Evolutionary conservation across 2,113 vertebrate species (phyloP), one percentile per base, ranked within the genome.

Genomic region (Copsychus sechellarum): DNA sequence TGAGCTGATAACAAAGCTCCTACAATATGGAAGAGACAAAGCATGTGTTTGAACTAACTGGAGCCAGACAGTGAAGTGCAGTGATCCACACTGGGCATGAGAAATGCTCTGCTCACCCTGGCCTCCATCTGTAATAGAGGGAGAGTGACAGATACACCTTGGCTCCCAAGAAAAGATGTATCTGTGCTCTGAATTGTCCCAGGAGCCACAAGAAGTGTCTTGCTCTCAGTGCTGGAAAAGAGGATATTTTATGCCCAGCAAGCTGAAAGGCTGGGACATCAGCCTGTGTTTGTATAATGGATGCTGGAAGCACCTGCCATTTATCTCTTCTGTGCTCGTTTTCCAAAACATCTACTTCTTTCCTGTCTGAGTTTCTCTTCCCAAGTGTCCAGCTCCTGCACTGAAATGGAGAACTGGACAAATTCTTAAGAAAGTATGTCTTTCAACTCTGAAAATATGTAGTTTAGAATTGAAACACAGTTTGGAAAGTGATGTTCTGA

Each of bases 41-140:
- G 18, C 0, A 0, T 6, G 14, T 1, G 2, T 80, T 74, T 73
- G 66, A 70, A 29, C 23, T 43, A 40, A 23, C 34, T 4, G 2
- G 62, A 90, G 66, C 9, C 57, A 61, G 54, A 34, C 5, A 1
- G 65, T 61, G 83, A 74, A 43, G 62, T 61, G 18, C 28, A 57
- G 53, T 57, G 56, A 53, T 76, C 69, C 45, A 15, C 28, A 8
- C n/a, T 23, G 53, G 61, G 34, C 12, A 3, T 48, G 54, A 90
- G 21, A 87, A 90, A 94, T 43, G 6, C 13, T 12, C 38, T 62
- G 47, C 43, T 86, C 56, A 47, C 58, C 29, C 34, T 80, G 65
- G 42, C 12, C 42, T 86, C 80, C 15, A 19, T 47, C 48, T 48
- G 15, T 36, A 74, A 34, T n/a, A 58, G 62, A 65, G 12, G 22